Base-by-base conservation (phyloP, 2,113 vertebrate species). In the Oenanthe melanoleuca region DNA sequence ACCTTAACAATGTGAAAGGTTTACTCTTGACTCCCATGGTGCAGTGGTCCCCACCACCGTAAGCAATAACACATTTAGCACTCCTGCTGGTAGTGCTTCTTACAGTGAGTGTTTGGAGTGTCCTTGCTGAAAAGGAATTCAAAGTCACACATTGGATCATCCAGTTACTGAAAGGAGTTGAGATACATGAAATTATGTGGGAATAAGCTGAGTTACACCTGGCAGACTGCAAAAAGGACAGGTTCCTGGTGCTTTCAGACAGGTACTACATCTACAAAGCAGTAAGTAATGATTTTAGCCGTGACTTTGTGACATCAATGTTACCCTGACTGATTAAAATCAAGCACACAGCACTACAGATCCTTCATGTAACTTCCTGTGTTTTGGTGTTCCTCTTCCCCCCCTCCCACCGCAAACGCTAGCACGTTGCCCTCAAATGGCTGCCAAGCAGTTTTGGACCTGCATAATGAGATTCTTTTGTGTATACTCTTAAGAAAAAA, bases 321-420 rank as follows among this genome's bases (percentile, higher is more conserved):
- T 44, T 87, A 21, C 9, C 49, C 37, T 33, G 10, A 23, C 10
- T 61, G 37, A 33, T 65, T 57, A n/a, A 64, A 38, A 22, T 67
- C 34, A 47, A 56, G 40, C 47, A 47, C 11, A 0, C 1, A 66
- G 33, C 22, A 40, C 23, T 72, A 12, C 11, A 56, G 33, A 31
- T 66, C 18, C 33, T 86, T 77, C 34, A 16, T 38, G 34, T 55
- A 64, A 52, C 33, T 81, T 74, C 52, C 73, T 59, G 29, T 84
- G 52, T 64, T 93, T 71, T 79, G 16, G 19, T 67, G 25, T 87
- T 89, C 31, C 21, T 23, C 34, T 53, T 65, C 60, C 45, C 47
- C 12, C 2, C 3, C 1, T 9, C 1, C 17, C 0, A 0, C 20
- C 34, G 22, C 50, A 84, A 42, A 52, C 13, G 22, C 31, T 26